Conservation (phyloP, 2,888 invertebrate species). For the Pachydiplax longipennis region DNA sequence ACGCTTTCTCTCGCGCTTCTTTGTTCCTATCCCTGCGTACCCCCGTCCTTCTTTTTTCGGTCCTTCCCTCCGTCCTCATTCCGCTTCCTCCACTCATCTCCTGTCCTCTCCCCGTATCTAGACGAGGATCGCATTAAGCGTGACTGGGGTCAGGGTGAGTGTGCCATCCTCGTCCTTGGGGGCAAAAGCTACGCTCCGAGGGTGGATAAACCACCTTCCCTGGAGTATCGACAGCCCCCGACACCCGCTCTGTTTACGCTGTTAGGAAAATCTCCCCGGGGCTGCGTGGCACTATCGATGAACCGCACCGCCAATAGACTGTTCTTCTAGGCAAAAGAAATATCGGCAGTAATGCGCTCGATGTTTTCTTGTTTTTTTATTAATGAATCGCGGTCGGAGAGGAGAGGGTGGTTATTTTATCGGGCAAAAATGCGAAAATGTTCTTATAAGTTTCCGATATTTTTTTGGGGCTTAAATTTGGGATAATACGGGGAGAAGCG, state of each 20-base stretch:
- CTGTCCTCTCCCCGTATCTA: neutral
- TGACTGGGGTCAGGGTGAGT: neutral
- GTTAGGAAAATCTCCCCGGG: neutral
- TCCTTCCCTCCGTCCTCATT: neutral
- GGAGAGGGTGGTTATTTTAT: neutral
- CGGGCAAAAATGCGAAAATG: no score
- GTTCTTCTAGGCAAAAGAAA: neutral
- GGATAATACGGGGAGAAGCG: no score
- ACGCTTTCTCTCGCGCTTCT: neutral
- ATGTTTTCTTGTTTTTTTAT: no score
- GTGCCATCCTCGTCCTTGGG: neutral
- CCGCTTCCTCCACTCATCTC: neutral
- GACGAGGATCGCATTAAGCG: constrained; percentile 4
- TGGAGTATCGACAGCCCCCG: neutral
- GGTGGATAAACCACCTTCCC: neutral
- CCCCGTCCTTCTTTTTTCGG: neutral
- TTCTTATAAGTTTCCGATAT: no score
- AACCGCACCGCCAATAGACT: neutral
- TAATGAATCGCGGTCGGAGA: neutral
- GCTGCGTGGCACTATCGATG: neutral
- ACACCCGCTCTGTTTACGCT: constrained; percentile 13
- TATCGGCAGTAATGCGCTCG: no score
- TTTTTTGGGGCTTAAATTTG: no score
- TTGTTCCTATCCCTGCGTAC: no score
- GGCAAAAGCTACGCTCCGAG: neutral